Evolutionary conservation across 2,797 vertebrate species (phyloP).

Genomic region (Luscinia luscinia): DNA sequence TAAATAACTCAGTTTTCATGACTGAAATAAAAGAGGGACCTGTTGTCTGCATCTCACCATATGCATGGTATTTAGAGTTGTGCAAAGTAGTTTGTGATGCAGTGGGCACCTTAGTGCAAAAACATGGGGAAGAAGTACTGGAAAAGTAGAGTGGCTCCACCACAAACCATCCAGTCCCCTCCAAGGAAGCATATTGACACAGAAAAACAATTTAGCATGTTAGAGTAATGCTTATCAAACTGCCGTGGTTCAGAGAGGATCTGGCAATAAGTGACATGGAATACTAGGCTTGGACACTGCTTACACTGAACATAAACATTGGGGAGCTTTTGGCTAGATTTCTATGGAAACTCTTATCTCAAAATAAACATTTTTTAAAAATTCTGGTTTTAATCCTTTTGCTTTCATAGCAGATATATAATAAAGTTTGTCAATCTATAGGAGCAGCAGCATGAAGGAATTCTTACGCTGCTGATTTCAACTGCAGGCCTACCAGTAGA

Average conservation of each 20-base stretch:
- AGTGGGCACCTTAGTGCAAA: background rate
- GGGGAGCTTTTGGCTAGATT: background rate
- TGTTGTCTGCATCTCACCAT: background rate
- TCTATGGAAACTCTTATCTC: background rate
- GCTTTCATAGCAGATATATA: background rate
- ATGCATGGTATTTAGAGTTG: background rate
- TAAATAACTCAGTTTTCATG: background rate
- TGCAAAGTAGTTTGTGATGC: background rate
- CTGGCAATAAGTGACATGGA: background rate
- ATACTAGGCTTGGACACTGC: background rate
- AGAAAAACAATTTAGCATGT: background rate
- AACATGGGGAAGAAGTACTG: background rate
- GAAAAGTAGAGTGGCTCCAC: background rate
- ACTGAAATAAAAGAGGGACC: background rate
- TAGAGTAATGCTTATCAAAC: background rate
- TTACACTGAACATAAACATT: background rate
- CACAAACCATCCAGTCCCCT: background rate
- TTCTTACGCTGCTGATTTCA: background rate
- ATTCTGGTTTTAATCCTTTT: background rate
- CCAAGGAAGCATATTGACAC: background rate
- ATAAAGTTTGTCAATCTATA: background rate
- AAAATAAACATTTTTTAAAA: background rate
- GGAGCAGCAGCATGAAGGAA: background rate
- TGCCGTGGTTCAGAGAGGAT: background rate
- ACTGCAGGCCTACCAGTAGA: background rate